Evolutionary conservation across 2,888 invertebrate species (phyloP), one percentile per base, ranked within the genome.

Genomic region (Heliothis peltigera): DNA sequence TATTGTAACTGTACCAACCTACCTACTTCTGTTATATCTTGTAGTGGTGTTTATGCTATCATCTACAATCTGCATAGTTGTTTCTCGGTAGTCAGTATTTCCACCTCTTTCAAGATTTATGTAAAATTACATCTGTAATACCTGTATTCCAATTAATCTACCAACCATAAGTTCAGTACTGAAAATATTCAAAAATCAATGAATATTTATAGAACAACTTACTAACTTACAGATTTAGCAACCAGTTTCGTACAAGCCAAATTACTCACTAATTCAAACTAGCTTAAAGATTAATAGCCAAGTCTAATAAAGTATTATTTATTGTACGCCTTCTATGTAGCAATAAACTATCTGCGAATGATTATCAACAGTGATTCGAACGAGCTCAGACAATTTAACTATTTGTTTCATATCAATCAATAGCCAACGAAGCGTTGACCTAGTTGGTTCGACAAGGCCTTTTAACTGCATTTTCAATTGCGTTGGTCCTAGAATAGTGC

Each of bases 361-460:
- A 67, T 70, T 66, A 62, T 67, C 19, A 48, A 60, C 62, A 53
- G 25, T 49, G 64, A 68, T 75, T 56, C 39, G 42, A 55, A 53
- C 63, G 64, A 71, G 52, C 53, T 49, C 55, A 80, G 72, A 81
- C 84, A 84, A 81, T 81, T 70, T 78, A 79, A 79, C 79, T 77
- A 85, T 85, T 85, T 65, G 77, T 75, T 73, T 70, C 70, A 77
- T 79, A 80, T 81, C 77, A 70, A 71, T 63, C 55, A 49, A 52
- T 66, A 19, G 46, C 21, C 19, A 19, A 48, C 28, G 21, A 57
- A 48, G 18, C 35, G 63, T 61, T 72, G 82, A 76, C 81, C 73
- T 63, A 79, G 43, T 74, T 78, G 63, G 25, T 28, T 47, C 10
- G 42, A 46, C 46, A 61, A 71, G 64, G 56, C 46, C 62, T 57